phyloP scores from a whole-genome alignment of 1,140 invertebrate species.

The Drosophila nikananu region DNA sequence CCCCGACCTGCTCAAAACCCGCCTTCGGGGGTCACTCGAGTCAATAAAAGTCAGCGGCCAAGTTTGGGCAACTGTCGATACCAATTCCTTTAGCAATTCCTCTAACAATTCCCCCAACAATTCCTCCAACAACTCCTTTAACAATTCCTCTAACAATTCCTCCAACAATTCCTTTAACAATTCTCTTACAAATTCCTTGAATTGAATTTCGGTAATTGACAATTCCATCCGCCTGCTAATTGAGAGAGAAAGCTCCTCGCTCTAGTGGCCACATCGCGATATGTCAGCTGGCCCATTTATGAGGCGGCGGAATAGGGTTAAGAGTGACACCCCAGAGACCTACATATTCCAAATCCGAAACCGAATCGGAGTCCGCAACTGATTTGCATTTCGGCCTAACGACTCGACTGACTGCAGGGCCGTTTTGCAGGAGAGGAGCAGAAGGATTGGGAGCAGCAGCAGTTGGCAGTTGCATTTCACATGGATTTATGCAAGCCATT shows the following conservation, averaged over 20 bases:
- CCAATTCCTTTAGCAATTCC: neutral
- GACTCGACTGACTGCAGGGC: conserved; percentile 23
- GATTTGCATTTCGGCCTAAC: conserved; percentile 75
- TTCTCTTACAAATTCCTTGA: conserved; percentile 18
- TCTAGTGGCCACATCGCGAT: conserved; percentile 57
- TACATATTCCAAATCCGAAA: conserved; percentile 61
- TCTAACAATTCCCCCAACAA: neutral
- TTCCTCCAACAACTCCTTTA: neutral
- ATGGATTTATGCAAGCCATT: conserved; percentile 82
- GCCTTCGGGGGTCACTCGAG: conserved; percentile 39
- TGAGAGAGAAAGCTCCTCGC: conserved; percentile 43
- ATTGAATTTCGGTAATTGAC: conserved; percentile 50
- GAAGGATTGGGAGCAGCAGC: conserved; percentile 6
- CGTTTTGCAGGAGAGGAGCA: conserved; percentile 9
- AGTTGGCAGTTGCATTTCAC: conserved; percentile 65
- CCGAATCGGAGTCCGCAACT: conserved; percentile 35
- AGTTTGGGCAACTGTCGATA: conserved; percentile 29
- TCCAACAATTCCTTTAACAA: neutral
- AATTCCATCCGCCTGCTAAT: conserved; percentile 44
- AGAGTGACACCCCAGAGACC: conserved; percentile 80
- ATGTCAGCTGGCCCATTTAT: conserved; percentile 71
- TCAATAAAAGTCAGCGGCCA: conserved; percentile 48
- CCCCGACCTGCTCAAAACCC: conserved; percentile 42
- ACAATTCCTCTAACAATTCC: neutral
- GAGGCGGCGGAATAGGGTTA: conserved; percentile 72